Conservation (phyloP, 2,888 invertebrate genomes). For the Drosophila merina region DNA sequence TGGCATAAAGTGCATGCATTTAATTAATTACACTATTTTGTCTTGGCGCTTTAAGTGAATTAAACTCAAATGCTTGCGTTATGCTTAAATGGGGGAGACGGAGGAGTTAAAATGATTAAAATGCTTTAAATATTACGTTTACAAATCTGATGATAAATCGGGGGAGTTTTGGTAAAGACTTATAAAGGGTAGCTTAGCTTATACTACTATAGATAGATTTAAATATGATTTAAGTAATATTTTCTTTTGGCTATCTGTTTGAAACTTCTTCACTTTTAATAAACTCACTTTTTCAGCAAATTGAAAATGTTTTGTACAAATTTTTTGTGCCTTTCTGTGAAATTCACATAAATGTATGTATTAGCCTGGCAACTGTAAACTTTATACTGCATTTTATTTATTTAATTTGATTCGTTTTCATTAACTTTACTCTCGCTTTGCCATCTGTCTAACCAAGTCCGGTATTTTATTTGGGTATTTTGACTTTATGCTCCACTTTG, state of each 20-base stretch:
- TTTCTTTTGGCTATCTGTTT: no score
- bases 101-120: background rate
- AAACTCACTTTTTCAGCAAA: background rate
- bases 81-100: background rate
- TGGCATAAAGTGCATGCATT: constrained; percentile 71
- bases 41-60: constrained; percentile 52
- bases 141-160: background rate
- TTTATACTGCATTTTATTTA: constrained; percentile 37
- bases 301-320: background rate
- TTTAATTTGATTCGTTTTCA: constrained; percentile 51
- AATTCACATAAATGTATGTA: background rate
- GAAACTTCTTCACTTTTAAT: background rate
- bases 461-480: constrained; percentile 29
- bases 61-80: constrained; percentile 22
- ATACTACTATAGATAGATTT: no score
- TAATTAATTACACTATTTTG: constrained; percentile 71
- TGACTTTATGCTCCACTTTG: constrained; percentile 24
- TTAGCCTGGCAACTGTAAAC: constrained; percentile 26
- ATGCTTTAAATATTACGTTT: constrained; percentile 8
- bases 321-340: background rate
- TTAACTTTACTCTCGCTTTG: constrained; percentile 39
- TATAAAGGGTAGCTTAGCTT: no score
- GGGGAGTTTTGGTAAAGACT: background rate
- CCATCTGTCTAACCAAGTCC: constrained; percentile 34
- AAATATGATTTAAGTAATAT: no score